These are phyloP conservation scores for Chelonoidis abingdonii DNA, from an alignment of 2,113 vertebrate genomes.

Conservation along the genomic window DNA sequence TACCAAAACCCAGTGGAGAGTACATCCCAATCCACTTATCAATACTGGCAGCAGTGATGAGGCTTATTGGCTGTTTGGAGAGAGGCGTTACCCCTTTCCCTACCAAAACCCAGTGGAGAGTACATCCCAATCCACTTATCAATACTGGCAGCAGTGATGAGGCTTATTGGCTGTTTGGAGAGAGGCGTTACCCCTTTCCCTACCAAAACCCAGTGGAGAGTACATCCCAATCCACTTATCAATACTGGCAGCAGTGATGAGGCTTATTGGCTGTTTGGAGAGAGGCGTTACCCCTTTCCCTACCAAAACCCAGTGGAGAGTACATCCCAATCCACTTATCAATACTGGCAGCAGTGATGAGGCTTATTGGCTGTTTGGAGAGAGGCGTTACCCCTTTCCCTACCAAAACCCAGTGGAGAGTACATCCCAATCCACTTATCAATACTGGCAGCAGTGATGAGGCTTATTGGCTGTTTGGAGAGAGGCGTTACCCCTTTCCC, in stretches of 20 bases:
- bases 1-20: neutral
- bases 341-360: accelerated
- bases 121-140: neutral
- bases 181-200: neutral
- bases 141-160: accelerated
- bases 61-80: neutral
- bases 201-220: neutral
- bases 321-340: neutral
- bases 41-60: accelerated
- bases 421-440: neutral
- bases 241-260: accelerated
- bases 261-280: neutral
- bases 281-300: neutral
- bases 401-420: neutral
- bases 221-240: neutral
- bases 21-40: neutral
- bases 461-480: neutral
- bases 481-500: neutral
- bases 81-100: neutral
- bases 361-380: neutral
- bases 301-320: neutral
- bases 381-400: neutral
- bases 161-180: neutral
- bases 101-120: neutral
- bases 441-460: accelerated